Conservation (phyloP, 1,140 invertebrate genomes). For the Palaemon carinicauda region DNA sequence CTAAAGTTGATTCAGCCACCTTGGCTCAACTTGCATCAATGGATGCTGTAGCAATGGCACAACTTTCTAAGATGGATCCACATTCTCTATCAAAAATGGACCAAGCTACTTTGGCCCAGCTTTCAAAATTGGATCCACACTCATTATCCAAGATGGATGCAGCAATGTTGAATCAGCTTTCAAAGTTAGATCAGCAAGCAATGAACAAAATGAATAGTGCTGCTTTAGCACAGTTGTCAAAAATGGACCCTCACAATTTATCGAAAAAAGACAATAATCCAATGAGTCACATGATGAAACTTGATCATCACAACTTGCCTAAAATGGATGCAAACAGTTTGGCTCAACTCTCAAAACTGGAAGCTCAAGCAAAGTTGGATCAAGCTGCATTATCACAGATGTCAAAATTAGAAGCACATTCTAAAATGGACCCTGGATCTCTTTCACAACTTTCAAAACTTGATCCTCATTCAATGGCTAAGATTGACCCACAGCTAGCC, state of each 20-base stretch:
- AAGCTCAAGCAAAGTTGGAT: conserved; percentile 51
- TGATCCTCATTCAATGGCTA: conserved; percentile 55
- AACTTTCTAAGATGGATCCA: conserved; percentile 52
- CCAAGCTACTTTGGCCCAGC: conserved; percentile 43
- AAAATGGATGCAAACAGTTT: conserved; percentile 55
- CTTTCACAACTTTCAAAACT: conserved; percentile 57
- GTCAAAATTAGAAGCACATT: conserved; percentile 51
- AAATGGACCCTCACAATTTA: conserved; percentile 48
- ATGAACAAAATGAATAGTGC: conserved; percentile 53
- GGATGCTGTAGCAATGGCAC: conserved; percentile 49
- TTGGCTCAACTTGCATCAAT: conserved; percentile 49
- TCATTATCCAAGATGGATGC: conserved; percentile 48
- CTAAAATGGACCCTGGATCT: conserved; percentile 49
- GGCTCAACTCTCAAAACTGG: conserved; percentile 54
- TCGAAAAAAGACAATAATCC: conserved; percentile 35
- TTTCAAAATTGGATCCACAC: conserved; percentile 50
- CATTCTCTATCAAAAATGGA: conserved; percentile 49
- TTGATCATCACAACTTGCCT: conserved; percentile 34
- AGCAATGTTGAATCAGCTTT: conserved; percentile 33
- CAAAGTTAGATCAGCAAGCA: conserved; percentile 53
- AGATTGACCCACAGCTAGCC: conserved; percentile 56
- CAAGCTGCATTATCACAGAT: conserved; percentile 48
- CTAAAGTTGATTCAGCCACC: conserved; percentile 49
- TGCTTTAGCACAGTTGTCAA: conserved; percentile 40
- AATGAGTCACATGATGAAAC: conserved; percentile 43